phyloP scores from a whole-genome alignment of 2,797 vertebrate genomes.

The Pagetopsis macropterus region DNA sequence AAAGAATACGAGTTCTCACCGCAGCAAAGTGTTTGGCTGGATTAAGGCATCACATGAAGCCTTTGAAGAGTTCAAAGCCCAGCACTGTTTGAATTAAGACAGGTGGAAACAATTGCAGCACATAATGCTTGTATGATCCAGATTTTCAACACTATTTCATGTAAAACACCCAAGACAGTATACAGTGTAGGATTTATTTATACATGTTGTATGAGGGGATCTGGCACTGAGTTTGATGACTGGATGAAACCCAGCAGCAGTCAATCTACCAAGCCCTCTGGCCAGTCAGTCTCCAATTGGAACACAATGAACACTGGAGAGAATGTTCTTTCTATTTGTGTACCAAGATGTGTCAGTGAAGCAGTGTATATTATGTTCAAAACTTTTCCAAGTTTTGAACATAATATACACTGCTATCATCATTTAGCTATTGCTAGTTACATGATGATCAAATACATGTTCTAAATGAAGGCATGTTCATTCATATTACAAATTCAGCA shows the following conservation, averaged over 20 bases:
- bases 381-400: too few relatives aligned
- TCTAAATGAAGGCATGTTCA: not conserved
- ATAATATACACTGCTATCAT: too few relatives aligned
- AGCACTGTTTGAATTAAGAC: conserved; percentile 37
- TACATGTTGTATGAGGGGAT: conserved; percentile 60
- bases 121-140: conserved; percentile 5
- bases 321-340: conserved; percentile 73
- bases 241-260: conserved; percentile 59
- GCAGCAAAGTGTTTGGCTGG: conserved; percentile 68
- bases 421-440: not conserved
- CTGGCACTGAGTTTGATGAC: conserved; percentile 58
- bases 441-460: not conserved
- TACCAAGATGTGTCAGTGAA: conserved; percentile 31
- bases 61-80: conserved; percentile 44
- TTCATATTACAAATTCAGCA: not conserved
- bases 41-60: conserved; percentile 70
- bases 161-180: not conserved
- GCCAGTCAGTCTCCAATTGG: conserved; percentile 46
- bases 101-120: conserved; percentile 49
- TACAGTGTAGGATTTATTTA: not conserved
- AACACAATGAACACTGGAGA: conserved; percentile 52
- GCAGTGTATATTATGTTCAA: conserved; percentile 22
- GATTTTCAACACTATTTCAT: not conserved
- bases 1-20: conserved; percentile 52
- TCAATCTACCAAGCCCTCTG: conserved; percentile 55